Evolutionary conservation across 2,888 invertebrate species (phyloP), one percentile per base, ranked within the genome.

Genomic region (Aquatica leii): DNA sequence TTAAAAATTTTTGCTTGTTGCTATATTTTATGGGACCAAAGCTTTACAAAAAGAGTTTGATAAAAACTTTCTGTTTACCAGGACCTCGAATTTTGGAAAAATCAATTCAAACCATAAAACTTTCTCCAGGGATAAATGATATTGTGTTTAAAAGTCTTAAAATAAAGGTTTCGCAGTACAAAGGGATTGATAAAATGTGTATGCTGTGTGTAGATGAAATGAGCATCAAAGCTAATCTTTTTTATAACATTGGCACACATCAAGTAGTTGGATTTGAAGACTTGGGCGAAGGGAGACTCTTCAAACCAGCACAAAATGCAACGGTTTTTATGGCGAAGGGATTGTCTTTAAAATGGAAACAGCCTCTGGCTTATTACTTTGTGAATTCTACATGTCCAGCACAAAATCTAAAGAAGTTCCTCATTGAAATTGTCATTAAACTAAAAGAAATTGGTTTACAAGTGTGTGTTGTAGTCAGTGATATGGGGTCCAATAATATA

Each of bases 401-500:
- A n/a, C 6, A 8, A 12, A 15, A 51, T 15, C 34, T 51, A 51
- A 15, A 35, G 11, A 15, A 6, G 1, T 15, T 35, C 14, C 15
- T 51, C 5, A 2, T 1, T 17, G 18, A 15, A 9, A 14, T 17
- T 8, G 15, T 35, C 2, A 18, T 1, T 15, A 35, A 17, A 14
- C 6, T 35, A 17, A 9, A 17, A 8, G 15, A 51, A 34, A 34
- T 50, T 17, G 35, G 35, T 11, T 15, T 51, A 34, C 14, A 51
- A 15, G 51, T 51, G 8, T 12, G 31, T 14, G 9, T 14, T 4
- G 11, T 51, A 8, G 17, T 51, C 12, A 11, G 34, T 17, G 65
- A 65, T 51, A 58, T 59, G 52, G 61, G 61, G n/a, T 60, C 53
- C 0, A 67, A 61, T 56, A 58, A 58, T 40, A 14, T 55, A 8